Conservation (phyloP, 2,888 invertebrate genomes). For the Pyrochroa serraticornis region DNA sequence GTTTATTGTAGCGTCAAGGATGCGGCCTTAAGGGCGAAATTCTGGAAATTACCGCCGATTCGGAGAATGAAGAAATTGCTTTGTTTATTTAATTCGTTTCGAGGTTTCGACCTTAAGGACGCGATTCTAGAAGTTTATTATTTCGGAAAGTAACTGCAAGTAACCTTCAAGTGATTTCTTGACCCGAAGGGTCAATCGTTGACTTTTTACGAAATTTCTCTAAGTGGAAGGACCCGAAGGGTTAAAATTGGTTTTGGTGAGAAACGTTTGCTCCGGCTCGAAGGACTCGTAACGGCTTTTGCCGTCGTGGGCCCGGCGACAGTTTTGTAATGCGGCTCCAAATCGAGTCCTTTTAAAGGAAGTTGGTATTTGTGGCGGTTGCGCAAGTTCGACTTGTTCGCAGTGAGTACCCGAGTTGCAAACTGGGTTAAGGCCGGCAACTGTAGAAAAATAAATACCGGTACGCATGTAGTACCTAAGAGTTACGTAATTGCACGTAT, state of each 20-base stretch:
- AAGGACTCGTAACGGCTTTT: not conserved
- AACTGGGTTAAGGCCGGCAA: constrained; percentile 54
- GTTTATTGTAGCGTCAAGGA: constrained; percentile 1
- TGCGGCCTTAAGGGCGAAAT: no score
- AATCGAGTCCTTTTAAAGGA: constrained; percentile 51
- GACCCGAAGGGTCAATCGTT: no score
- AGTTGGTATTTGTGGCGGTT: constrained; percentile 50
- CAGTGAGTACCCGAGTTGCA: constrained; percentile 39
- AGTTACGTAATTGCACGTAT: constrained; percentile 33
- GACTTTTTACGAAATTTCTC: no score
- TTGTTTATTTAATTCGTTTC: not conserved
- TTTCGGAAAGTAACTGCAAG: no score
- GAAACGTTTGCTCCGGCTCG: no score
- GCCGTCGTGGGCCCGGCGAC: constrained; percentile 3
- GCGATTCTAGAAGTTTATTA: no score
- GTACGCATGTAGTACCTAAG: constrained; percentile 31
- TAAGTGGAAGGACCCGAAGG: no score
- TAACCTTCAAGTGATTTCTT: no score
- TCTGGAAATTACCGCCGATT: no score
- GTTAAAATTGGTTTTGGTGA: no score
- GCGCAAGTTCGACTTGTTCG: constrained; percentile 48
- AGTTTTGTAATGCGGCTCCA: constrained; percentile 44
- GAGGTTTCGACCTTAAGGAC: not conserved
- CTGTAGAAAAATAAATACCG: constrained; percentile 46
- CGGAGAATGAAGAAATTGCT: no score